Evolutionary conservation across 2,888 invertebrate species (phyloP), one percentile per base, ranked within the genome.

Genomic region (Chloroclysta siterata): DNA sequence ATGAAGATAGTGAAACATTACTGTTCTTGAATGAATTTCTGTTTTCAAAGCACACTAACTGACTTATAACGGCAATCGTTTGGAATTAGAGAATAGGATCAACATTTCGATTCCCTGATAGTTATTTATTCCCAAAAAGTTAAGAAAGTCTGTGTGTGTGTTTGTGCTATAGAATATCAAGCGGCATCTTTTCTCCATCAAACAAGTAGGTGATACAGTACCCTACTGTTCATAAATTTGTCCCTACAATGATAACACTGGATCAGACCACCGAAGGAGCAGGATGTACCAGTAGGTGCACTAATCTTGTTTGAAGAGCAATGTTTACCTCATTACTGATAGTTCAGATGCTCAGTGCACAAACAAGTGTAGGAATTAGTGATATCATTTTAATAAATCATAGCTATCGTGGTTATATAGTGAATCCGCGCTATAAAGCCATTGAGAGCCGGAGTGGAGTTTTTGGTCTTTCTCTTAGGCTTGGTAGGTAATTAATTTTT

Each of bases 261-360:
- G 78, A 85, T 89, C 80, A 88, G 90, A 78, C 91, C 92, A 92
- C 92, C 92, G 82, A 85, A 87, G 85, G 75, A 75, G 89, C 92
- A 92, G 92, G 92, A 92, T 88, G 90, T 85, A 81, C 72, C 74
- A 79, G 79, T 91, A 90, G 50, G 44, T 61, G 39, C 76, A 80
- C 79, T 90, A 91, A 91, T 91, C 90, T 87, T 87, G 85, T 87
- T 85, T 85, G 80, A 74, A 71, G 74, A 71, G 68, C 51, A 54
- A 53, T 82, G 77, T 83, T 82, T 84, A 74, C 79, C 79, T 83
- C 80, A 84, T 83, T 85, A 80, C 81, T 80, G 47, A 54, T 55
- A 44, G 48, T 53, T 54, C 29, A 44, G 51, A 58, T 44, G 17
- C 29, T 42, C 15, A 33, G 55, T 54, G 33, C 48, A 48, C 60